A percentile compares a stretch with the other conserved stretches of the same genome.
These are phyloP conservation scores for Otolemur garnettii DNA, from an alignment of 2,113 vertebrate species.

Conservation along the genomic window DNA sequence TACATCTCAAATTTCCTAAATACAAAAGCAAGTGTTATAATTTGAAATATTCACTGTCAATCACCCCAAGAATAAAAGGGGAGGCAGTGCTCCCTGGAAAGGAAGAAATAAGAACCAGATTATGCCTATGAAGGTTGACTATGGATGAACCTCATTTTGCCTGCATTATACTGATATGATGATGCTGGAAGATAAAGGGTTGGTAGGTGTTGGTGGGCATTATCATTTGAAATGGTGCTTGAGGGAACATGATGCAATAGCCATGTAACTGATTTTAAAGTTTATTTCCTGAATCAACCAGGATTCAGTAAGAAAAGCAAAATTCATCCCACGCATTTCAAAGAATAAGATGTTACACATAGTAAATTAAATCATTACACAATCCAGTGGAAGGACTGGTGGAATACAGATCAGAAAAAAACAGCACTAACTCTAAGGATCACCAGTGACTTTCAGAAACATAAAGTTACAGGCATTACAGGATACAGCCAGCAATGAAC, in stretches of 20 bases:
- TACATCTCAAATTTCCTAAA: not conserved
- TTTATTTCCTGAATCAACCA: not conserved
- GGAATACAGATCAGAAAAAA: not conserved
- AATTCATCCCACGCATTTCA: not conserved
- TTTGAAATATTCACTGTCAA: not conserved
- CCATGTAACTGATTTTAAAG: not conserved
- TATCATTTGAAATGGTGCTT: not conserved
- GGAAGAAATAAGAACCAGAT: constrained; percentile 15
- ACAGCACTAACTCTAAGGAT: not conserved
- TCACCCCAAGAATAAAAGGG: not conserved
- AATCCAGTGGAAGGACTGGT: not conserved
- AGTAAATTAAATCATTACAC: not conserved
- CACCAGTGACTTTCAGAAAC: not conserved
- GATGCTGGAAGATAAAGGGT: not conserved
- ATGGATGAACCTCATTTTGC: not conserved
- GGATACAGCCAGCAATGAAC: not conserved
- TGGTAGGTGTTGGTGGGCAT: not conserved
- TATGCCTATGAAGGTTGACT: not conserved
- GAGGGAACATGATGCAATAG: not conserved
- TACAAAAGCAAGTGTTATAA: not conserved
- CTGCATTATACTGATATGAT: not conserved
- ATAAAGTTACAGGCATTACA: not conserved
- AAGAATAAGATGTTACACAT: not conserved
- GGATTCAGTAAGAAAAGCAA: not conserved
- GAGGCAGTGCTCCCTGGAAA: not conserved